Evolutionary conservation across 1,140 invertebrate species (phyloP).

Genomic region (Acromyrmex heyeri): DNA sequence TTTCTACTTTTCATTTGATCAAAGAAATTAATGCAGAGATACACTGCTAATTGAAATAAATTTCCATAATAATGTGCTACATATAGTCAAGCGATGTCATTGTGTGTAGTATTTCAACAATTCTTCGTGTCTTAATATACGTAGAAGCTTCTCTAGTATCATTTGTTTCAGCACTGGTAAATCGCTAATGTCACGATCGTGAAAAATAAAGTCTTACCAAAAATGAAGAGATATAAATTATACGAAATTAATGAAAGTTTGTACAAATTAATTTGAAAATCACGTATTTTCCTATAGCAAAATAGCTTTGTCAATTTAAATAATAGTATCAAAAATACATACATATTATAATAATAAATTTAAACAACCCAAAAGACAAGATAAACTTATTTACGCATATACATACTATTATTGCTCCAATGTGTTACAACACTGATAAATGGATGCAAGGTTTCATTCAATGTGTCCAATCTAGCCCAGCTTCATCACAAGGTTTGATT

Average conservation of each 20-base stretch:
- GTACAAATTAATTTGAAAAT: constrained; percentile 58
- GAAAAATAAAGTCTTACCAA: constrained; percentile 10
- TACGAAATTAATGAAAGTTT: constrained; percentile 46
- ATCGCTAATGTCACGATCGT: neutral
- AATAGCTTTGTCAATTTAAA: constrained; percentile 62
- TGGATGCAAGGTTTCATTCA: constrained; percentile 71
- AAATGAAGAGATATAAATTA: constrained; percentile 25
- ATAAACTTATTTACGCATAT: constrained; percentile 72
- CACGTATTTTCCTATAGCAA: constrained; percentile 59
- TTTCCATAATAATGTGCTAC: constrained; percentile 53
- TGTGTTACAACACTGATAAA: constrained; percentile 72
- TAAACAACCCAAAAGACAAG: constrained; percentile 65
- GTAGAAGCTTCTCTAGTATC: constrained; percentile 9
- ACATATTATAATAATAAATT: constrained; percentile 51
- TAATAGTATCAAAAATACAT: constrained; percentile 70
- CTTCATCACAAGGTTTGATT: constrained; percentile 71
- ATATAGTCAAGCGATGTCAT: constrained; percentile 66
- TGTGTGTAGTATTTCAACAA: constrained; percentile 37
- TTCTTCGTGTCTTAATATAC: constrained; percentile 19
- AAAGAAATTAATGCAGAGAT: constrained; percentile 59
- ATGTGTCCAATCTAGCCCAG: constrained; percentile 67
- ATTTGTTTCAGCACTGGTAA: constrained; percentile 14
- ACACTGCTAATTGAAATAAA: constrained; percentile 57
- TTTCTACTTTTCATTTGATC: constrained; percentile 24
- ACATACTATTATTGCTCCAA: constrained; percentile 77